These are phyloP conservation scores for Oeneis ivallda DNA, from an alignment of 2,888 invertebrate species.

Conservation along the genomic window DNA sequence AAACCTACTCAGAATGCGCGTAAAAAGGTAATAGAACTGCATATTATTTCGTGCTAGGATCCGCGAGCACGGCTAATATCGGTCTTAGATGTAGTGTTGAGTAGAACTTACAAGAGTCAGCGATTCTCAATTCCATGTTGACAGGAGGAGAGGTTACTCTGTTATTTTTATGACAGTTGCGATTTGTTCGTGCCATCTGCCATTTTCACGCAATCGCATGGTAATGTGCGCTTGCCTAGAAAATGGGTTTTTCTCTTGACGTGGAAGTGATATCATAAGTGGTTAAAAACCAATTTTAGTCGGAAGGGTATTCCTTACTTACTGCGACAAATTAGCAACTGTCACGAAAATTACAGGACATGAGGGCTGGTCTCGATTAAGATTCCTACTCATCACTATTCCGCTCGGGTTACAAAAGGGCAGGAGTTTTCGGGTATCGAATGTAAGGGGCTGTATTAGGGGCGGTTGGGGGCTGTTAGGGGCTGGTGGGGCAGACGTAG, in stretches of 20 bases:
- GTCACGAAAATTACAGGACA: too few relatives aligned
- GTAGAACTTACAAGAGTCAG: not conserved
- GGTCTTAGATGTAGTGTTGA: constrained; percentile 6
- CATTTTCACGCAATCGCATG: too few relatives aligned
- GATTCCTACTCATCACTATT: not conserved
- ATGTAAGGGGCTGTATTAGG: not conserved
- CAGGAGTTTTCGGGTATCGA: not conserved
- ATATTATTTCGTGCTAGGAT: constrained; percentile 11
- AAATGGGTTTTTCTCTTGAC: too few relatives aligned
- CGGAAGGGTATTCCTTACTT: too few relatives aligned
- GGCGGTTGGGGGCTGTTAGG: constrained; percentile 2
- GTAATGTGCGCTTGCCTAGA: too few relatives aligned
- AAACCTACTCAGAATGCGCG: not conserved
- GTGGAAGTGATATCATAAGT: too few relatives aligned
- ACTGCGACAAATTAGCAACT: too few relatives aligned
- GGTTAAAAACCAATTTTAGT: too few relatives aligned
- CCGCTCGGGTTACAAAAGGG: not conserved
- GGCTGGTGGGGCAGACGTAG: constrained; percentile 18
- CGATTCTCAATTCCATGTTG: not conserved
- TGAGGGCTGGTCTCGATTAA: not conserved
- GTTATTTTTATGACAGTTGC: too few relatives aligned
- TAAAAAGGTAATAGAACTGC: not conserved
- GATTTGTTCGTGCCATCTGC: too few relatives aligned
- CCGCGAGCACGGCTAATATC: constrained; percentile 1
- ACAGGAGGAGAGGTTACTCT: too few relatives aligned